Percentiles rank a stretch among this genome's conserved stretches.
phyloP scores from a whole-genome alignment of 2,888 invertebrate species.

The Celastrina argiolus region DNA sequence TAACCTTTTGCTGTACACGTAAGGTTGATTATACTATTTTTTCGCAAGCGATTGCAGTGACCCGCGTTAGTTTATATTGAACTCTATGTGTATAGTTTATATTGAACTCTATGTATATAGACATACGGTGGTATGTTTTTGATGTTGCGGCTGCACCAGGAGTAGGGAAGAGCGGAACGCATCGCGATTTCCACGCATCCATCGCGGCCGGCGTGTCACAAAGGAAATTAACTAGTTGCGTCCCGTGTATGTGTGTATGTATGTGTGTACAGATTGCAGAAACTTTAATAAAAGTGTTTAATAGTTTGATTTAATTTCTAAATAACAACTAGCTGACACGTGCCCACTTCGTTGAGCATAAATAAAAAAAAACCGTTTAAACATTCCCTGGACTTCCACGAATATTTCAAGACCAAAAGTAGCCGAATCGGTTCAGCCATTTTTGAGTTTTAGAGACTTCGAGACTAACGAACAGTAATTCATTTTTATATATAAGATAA shows the following conservation, averaged over 20 bases:
- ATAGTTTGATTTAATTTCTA: no score
- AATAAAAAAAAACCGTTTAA: no score
- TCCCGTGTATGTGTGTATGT: conserved; percentile 40
- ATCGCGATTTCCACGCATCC: conserved; percentile 77
- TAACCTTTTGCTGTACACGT: background rate
- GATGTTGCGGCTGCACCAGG: conserved; percentile 39
- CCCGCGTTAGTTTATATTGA: background rate
- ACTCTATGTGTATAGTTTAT: background rate
- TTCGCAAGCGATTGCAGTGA: background rate
- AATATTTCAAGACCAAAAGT: no score
- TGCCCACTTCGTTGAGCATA: no score
- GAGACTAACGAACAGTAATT: no score
- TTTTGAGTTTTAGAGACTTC: no score
- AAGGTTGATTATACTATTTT: background rate
- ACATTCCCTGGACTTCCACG: no score
- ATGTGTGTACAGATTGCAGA: conserved; percentile 47
- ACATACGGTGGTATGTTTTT: background rate
- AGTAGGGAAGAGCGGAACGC: conserved; percentile 71
- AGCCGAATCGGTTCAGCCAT: no score
- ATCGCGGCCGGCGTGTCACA: conserved; percentile 75
- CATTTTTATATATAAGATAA: no score
- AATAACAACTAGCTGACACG: no score
- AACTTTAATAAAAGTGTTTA: conserved; percentile 17
- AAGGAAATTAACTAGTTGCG: conserved; percentile 78
- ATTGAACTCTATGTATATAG: background rate